Base-by-base conservation (phyloP, 2,113 vertebrate genomes). In the Elanoides forficatus region DNA sequence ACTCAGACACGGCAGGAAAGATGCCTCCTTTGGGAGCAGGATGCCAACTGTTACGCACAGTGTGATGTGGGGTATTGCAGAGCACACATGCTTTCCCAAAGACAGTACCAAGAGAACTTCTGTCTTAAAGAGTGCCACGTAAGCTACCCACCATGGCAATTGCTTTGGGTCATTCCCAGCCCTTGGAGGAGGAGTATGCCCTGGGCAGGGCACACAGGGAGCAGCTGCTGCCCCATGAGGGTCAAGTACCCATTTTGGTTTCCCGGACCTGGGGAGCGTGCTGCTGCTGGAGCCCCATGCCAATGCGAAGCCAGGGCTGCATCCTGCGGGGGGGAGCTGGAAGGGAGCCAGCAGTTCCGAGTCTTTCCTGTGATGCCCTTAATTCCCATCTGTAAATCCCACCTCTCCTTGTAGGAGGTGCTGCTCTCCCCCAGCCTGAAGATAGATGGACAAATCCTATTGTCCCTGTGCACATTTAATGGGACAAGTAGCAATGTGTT, bases 11-110 rank as follows among this genome's bases (percentile, higher is more conserved):
- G 3, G 82, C 88, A 88, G 48, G 66, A 96, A 94, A 67, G 93
- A 86, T 68, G 67, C 48, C n/a, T 91, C 81, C 66, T 91, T 72
- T 65, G 89, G 86, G 70, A 93, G 30, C 32, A 18, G 34, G 58
- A 78, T 91, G 83, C 81, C 81, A 92, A 30, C 73, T 75, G 29
- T 56, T 87, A 66, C 5, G 5, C 53, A 47, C 2, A 6, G 29
- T n/a, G 29, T 63, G 71, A 52, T 43, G 38, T n/a, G 56, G 73
- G 36, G 62, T 22, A 65, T 0, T 65, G 56, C 58, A 75, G 47
- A 72, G 70, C 19, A 65, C 29, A 74, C 19, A 42, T 0, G 1
- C 25, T 91, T 86, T 56, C 22, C 32, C 36, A 67, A 79, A 68
- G 73, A 17, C 21, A 42, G 29, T 10, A 72, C 10, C 34, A 36